Evolutionary conservation across 1,140 invertebrate species (phyloP).

Genomic region (Ericerus pela): DNA sequence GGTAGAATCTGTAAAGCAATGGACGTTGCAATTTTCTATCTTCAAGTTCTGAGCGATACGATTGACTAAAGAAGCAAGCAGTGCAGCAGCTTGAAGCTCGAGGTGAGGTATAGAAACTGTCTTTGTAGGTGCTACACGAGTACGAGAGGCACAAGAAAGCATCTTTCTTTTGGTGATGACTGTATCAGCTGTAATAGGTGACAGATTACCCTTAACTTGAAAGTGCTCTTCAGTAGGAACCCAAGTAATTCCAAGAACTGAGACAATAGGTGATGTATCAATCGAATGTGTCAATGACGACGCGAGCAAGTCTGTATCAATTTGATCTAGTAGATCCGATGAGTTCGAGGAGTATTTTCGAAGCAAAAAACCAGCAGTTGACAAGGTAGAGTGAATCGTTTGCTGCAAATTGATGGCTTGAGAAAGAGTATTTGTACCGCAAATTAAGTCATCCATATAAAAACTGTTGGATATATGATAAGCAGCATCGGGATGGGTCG

Average conservation of each 20-base stretch:
- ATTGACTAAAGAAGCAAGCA: constrained; percentile 2
- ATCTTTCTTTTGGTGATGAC: constrained; percentile 16
- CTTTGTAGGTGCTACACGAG: constrained; percentile 20
- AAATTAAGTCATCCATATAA: constrained; percentile 12
- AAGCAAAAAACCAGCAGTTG: neutral
- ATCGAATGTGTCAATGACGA: no score
- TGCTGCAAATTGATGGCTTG: neutral
- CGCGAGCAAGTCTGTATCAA: neutral
- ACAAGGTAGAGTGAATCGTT: neutral
- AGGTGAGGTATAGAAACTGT: constrained; percentile 17
- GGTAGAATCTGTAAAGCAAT: constrained; percentile 26
- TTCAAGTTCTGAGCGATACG: neutral
- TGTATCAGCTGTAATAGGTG: neutral
- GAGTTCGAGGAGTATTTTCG: constrained; percentile 12
- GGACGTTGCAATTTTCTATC: neutral
- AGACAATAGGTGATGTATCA: no score
- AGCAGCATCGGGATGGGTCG: neutral
- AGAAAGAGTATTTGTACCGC: neutral
- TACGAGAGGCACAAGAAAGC: constrained; percentile 12
- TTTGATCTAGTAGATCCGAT: neutral
- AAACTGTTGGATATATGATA: neutral
- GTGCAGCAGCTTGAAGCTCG: constrained; percentile 20
- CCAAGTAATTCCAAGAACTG: no score
- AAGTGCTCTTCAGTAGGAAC: no score
- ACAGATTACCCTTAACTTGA: no score